Percentiles rank a stretch among this genome's conserved stretches.
These are phyloP conservation scores for Meteorus sp. DNA, from an alignment of 1,140 invertebrate species.

Conservation along the genomic window DNA sequence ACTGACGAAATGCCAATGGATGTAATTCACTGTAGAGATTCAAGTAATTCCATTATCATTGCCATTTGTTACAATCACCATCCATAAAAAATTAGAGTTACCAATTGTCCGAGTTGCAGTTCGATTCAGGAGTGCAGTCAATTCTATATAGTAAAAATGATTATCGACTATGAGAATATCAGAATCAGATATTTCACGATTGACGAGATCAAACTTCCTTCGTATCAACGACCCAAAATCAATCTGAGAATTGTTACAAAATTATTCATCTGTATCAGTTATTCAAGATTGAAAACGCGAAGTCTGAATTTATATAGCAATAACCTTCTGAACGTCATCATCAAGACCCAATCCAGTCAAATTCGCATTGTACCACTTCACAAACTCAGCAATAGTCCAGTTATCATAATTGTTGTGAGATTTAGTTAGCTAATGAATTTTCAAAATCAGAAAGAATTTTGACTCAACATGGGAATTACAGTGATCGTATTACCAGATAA, in stretches of 20 bases:
- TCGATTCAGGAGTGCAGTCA: background rate
- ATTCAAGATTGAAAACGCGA: no score
- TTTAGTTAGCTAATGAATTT: no score
- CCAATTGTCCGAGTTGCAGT: no score
- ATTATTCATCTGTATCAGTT: no score
- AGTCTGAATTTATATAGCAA: no score
- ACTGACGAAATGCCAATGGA: slow-evolving; percentile 24
- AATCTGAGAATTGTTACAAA: background rate
- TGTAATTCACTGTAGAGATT: slow-evolving; percentile 26
- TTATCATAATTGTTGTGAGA: background rate
- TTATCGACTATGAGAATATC: background rate
- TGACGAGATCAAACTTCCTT: background rate
- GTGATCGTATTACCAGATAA: slow-evolving; percentile 23
- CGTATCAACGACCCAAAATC: background rate
- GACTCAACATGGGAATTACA: no score
- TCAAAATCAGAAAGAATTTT: no score
- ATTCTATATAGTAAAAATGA: background rate
- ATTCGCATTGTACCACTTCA: background rate
- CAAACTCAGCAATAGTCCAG: background rate
- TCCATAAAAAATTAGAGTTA: no score
- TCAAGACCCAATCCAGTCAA: no score
- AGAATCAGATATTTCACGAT: background rate
- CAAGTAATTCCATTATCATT: slow-evolving; percentile 1
- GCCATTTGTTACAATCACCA: no score
- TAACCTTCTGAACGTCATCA: no score